These are phyloP conservation scores for Tetramorium bicarinatum DNA, from an alignment of 2,888 invertebrate genomes.

Conservation along the genomic window DNA sequence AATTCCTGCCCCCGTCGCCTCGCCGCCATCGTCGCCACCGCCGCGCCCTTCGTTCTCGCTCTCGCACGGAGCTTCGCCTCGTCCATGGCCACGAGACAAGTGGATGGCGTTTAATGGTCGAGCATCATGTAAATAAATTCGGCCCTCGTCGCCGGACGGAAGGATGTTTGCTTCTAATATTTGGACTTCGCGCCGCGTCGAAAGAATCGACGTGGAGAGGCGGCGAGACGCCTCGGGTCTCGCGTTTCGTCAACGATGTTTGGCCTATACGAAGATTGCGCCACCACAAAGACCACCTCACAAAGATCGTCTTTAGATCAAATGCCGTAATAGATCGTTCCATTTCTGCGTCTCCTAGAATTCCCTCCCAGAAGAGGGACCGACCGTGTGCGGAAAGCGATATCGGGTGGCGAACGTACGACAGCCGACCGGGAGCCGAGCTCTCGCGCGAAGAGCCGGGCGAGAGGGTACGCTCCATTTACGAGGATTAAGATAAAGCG, in stretches of 20 bases:
- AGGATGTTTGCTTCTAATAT: slow-evolving; percentile 73
- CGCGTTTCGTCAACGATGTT: slow-evolving; percentile 49
- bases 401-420: no score
- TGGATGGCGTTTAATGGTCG: slow-evolving; percentile 75
- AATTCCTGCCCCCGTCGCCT: slow-evolving; percentile 74
- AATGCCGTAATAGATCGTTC: slow-evolving; percentile 29
- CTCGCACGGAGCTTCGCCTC: slow-evolving; percentile 39
- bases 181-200: slow-evolving; percentile 70
- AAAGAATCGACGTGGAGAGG: slow-evolving; percentile 54
- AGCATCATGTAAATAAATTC: slow-evolving; percentile 75
- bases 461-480: slow-evolving; percentile 64
- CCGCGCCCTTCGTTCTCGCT: slow-evolving; percentile 58
- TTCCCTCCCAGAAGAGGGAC: slow-evolving; percentile 29
- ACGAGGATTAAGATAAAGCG: slow-evolving; percentile 76
- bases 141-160: slow-evolving; percentile 53
- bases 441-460: background rate
- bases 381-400: no score
- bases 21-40: slow-evolving; percentile 48
- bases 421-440: background rate
- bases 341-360: slow-evolving; percentile 19
- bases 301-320: slow-evolving; percentile 29
- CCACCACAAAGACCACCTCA: slow-evolving; percentile 24
- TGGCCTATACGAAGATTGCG: slow-evolving; percentile 24
- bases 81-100: slow-evolving; percentile 64
- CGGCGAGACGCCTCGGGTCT: slow-evolving; percentile 1